These are phyloP conservation scores for Takifugu ocellatus DNA, from an alignment of 2,797 vertebrate genomes.

Conservation along the genomic window DNA sequence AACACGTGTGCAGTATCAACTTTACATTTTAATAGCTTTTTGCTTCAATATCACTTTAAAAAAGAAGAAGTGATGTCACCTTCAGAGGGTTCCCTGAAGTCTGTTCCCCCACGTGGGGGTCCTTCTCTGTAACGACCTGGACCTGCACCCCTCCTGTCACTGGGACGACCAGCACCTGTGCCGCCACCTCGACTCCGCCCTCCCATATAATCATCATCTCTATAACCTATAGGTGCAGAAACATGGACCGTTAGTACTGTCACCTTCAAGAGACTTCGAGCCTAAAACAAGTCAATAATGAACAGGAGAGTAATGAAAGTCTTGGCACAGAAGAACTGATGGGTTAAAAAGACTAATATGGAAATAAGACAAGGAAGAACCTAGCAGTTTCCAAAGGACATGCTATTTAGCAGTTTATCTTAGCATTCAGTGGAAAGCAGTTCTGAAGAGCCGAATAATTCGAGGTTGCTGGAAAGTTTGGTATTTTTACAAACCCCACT, in stretches of 20 bases:
- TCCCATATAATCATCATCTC: conserved; percentile 89
- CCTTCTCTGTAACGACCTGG: conserved; percentile 87
- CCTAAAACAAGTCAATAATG: conserved; percentile 16
- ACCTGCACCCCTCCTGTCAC: conserved; percentile 81
- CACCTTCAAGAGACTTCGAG: conserved; percentile 51
- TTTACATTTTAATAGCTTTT: background rate
- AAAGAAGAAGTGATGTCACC: conserved; percentile 68
- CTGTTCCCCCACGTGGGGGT: conserved; percentile 83
- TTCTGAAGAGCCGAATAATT: too few species aligned
- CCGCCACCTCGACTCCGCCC: conserved; percentile 82
- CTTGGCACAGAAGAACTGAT: too few species aligned
- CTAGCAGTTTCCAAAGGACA: conserved; percentile 5
- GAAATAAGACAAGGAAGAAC: background rate
- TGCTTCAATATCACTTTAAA: background rate
- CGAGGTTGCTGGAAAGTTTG: too few species aligned
- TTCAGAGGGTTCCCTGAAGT: conserved; percentile 98
- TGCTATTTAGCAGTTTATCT: too few species aligned
- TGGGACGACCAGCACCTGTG: conserved; percentile 74
- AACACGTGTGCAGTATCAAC: background rate
- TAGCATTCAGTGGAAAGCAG: too few species aligned
- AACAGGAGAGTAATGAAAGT: conserved; percentile 16
- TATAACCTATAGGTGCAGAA: conserved; percentile 76
- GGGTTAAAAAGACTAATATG: too few species aligned
- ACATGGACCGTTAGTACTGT: conserved; percentile 12
- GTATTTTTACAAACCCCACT: too few species aligned